Evolutionary conservation across 2,888 invertebrate genomes (phyloP).

Genomic region (Chouioia cunea): DNA sequence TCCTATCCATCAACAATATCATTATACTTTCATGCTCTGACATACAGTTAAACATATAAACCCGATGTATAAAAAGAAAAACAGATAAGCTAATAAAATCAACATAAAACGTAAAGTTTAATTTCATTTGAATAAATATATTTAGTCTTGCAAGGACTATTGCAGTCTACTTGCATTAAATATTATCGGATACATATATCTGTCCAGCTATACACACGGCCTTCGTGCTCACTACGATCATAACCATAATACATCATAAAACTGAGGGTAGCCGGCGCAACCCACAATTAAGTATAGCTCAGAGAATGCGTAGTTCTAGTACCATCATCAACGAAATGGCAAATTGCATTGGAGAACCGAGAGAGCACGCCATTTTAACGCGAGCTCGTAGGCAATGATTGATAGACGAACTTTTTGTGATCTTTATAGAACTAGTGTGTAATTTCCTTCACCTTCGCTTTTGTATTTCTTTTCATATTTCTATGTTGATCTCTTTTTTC

Average conservation of each 20-base stretch:
- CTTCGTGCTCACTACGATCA: slow-evolving; percentile 37
- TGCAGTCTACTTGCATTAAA: too few species aligned
- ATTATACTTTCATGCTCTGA: too few species aligned
- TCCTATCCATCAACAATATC: too few species aligned
- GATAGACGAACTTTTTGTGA: slow-evolving; percentile 42
- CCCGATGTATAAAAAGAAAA: too few species aligned
- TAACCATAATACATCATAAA: slow-evolving; percentile 38
- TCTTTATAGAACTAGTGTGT: slow-evolving; percentile 42
- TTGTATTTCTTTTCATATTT: neutral
- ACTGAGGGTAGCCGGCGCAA: neutral
- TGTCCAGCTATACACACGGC: neutral
- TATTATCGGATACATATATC: too few species aligned
- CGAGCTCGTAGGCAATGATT: slow-evolving; percentile 24
- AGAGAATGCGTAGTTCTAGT: neutral
- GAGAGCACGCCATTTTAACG: slow-evolving; percentile 34
- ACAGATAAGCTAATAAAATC: too few species aligned
- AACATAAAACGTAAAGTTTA: too few species aligned
- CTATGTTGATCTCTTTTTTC: too few species aligned
- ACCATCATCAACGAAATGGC: slow-evolving; percentile 40
- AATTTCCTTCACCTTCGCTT: slow-evolving; percentile 1
- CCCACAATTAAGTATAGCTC: slow-evolving; percentile 39
- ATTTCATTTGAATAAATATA: too few species aligned
- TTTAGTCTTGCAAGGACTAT: too few species aligned
- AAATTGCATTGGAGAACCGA: slow-evolving; percentile 38
- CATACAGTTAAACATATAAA: too few species aligned